Evolutionary conservation across 2,888 invertebrate genomes (phyloP), one percentile per base, ranked within the genome.

Genomic region (Julus scandinavius): DNA sequence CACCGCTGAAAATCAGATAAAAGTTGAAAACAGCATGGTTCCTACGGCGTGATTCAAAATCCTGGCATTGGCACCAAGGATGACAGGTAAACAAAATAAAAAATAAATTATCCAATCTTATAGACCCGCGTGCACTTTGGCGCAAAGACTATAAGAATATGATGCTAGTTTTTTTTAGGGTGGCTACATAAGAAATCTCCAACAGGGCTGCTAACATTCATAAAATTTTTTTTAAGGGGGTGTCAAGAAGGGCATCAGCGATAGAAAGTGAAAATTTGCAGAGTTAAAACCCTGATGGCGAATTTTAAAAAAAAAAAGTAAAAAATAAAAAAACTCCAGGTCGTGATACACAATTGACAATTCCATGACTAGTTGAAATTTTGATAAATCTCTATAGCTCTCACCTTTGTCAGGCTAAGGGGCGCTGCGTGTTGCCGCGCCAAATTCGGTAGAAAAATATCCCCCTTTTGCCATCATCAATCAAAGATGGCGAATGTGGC

Each of bases 1-100:
- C 86, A 38, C 38, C 49, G 50, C 54, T 50, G 86, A 86, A 85
- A 86, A 86, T 86, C 86, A 86, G 86, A 86, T 86, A 86, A 86
- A 72, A 72, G 72, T 72, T 29, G 72, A 72, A 72, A 72, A 72
- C 72, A 72, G 72, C 72, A 72, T 72, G 72, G 72, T 29, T 72
- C 72, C 72, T 29, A 72, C 29, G 29, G 72, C 72, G 72, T 29
- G 72, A 72, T 11, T 29, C 72, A 72, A 72, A 72, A 72, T 29
- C 72, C 72, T 29, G 29, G 72, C 72, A 72, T 29, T 72, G 72
- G 72, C 72, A 72, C 72, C 72, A 29, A 29, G 72, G 72, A 72
- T 72, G 72, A 72, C 72, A 72, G 72, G 72, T 72, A 72, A 72
- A 72, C 72, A 72, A 72, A 72, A 72, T 72, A 72, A 72, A 72